Evolutionary conservation across 2,888 invertebrate genomes (phyloP).

Genomic region (Eilema caniola): DNA sequence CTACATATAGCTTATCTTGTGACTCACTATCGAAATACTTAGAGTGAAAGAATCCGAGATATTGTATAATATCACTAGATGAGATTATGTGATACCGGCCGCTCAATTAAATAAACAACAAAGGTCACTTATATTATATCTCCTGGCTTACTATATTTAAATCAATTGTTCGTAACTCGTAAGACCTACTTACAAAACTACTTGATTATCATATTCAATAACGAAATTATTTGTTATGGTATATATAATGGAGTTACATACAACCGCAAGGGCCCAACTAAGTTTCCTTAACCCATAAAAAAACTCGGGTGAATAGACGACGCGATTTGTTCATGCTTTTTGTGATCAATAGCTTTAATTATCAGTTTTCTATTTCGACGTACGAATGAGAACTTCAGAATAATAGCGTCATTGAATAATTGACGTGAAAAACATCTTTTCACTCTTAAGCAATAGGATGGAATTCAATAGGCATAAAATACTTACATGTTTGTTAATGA

Average conservation of each 20-base stretch:
- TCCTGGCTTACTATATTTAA: neutral
- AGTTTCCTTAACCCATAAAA: conserved; percentile 40
- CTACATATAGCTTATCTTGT: conserved; percentile 51
- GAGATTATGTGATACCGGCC: conserved; percentile 17
- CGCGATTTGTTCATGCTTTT: conserved; percentile 51
- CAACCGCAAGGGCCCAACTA: neutral
- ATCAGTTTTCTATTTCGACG: conserved; percentile 76
- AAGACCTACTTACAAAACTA: neutral
- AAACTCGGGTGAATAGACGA: conserved; percentile 37
- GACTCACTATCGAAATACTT: conserved; percentile 52
- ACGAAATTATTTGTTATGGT: neutral
- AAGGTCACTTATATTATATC: neutral
- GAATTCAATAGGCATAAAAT: conserved; percentile 60
- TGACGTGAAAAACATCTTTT: conserved; percentile 68
- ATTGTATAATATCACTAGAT: conserved; percentile 27
- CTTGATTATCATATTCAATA: neutral
- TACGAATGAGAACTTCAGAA: conserved; percentile 74
- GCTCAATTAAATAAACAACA: neutral
- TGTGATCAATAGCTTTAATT: conserved; percentile 62
- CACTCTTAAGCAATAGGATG: conserved; percentile 69
- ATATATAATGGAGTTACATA: neutral
- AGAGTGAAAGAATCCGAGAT: conserved; percentile 23
- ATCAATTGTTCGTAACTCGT: neutral
- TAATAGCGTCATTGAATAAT: conserved; percentile 72
- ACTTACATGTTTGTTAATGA: conserved; percentile 45